Base-by-base conservation (phyloP, 2,888 invertebrate species). In the Andricus quercusramuli region DNA sequence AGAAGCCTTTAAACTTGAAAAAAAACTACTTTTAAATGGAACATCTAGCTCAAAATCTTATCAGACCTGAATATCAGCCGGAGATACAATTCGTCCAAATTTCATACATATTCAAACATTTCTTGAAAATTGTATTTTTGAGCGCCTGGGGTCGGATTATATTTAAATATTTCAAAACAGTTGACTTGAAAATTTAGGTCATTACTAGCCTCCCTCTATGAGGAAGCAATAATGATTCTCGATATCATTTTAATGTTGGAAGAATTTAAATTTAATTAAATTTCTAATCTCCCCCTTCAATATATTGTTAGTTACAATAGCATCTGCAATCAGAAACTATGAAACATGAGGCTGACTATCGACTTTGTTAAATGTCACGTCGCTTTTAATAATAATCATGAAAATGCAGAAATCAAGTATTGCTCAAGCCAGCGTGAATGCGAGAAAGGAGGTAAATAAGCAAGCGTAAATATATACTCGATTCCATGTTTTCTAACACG, bases 401-500 rank as follows among this genome's bases (percentile, higher is more conserved):
- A 56, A 74, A 62, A 74, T 56, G 70, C 70, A 74, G 51, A 68
- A 68, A 68, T 68, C 68, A 68, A 25, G 74, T 56, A 74, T 74
- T 74, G 74, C 74, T 56, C n/a, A 74, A 74, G 29, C 29, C 29
- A 62, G 56, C n/a, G n/a, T 9, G 56, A 56, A 74, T 74, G 74
- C 56, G 13, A 51, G 74, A 74, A 74, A 56, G 74, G 56, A 74
- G 74, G 74, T 56, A 74, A 74, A 74, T 74, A 74, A 74, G 32
- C n/a, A 74, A 74, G 29, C 32, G 32, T 74, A 74, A 74, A 56
- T 70, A 70, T 22, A 47, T 44, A 56, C n/a, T 56, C n/a, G 51
- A 74, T 74, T 56, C n/a, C 32, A 74, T 74, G 74, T 74, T 74
- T 74, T 74, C 74, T 37, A 74, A 74, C 56, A 74, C 74, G 74